Conservation (phyloP, 2,113 vertebrate species). For the Gnathonemus longibarbis region DNA sequence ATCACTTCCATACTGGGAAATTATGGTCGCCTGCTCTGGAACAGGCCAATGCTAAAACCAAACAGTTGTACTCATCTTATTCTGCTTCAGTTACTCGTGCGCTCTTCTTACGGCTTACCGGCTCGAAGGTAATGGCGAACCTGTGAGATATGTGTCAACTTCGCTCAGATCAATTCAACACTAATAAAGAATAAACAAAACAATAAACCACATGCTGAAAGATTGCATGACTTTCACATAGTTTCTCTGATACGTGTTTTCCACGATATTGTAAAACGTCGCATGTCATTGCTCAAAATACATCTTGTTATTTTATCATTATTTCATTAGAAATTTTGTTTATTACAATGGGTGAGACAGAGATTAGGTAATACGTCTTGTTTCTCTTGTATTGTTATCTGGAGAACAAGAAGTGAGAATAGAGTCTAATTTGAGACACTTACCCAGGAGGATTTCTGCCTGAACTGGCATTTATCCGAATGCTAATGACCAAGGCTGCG, state of each 20-base stretch:
- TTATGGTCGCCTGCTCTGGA: background rate
- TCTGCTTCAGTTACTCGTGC: background rate
- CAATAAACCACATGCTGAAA: background rate
- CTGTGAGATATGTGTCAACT: background rate
- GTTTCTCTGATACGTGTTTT: background rate
- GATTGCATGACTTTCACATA: background rate
- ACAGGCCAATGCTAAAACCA: background rate
- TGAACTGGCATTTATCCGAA: constrained; percentile 40
- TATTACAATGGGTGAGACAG: constrained; percentile 29
- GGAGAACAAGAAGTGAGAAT: background rate
- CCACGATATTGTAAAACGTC: background rate
- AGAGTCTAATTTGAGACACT: background rate
- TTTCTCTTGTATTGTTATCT: background rate
- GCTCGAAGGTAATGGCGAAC: background rate
- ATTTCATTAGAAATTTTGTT: background rate
- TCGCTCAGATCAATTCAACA: background rate
- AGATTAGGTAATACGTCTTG: background rate
- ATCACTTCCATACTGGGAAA: background rate
- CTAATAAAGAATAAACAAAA: background rate
- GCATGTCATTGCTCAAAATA: background rate
- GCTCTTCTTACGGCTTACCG: background rate
- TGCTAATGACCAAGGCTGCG: constrained; percentile 44
- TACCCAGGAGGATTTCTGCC: background rate
- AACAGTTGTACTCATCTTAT: background rate
- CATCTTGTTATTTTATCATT: background rate